A percentile compares a stretch with the other conserved stretches of the same genome.
phyloP scores from a whole-genome alignment of 2,113 vertebrate species.

The Ahaetulla prasina region DNA sequence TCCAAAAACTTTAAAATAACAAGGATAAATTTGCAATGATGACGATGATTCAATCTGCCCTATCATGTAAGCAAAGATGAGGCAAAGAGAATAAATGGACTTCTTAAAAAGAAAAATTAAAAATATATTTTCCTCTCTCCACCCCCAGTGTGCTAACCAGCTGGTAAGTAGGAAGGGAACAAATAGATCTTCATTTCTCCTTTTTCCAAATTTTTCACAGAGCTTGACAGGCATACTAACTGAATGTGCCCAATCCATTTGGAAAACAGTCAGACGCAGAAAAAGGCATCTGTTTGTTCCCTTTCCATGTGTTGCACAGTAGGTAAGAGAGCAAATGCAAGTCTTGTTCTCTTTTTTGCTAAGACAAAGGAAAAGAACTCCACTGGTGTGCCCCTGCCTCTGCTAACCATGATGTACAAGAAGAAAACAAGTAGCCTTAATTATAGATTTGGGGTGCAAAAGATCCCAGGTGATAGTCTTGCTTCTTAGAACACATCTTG shows the following conservation, averaged over 20 bases:
- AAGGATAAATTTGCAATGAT: background rate
- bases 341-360: background rate
- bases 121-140: background rate
- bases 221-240: background rate
- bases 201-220: background rate
- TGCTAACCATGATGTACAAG: background rate
- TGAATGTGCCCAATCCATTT: background rate
- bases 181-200: background rate
- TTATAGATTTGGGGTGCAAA: background rate
- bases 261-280: background rate
- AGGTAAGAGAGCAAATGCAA: background rate
- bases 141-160: background rate
- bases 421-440: background rate
- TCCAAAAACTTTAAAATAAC: background rate
- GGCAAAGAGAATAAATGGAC: background rate
- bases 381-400: background rate
- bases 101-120: background rate
- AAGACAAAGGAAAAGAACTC: background rate
- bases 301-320: background rate
- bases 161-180: background rate
- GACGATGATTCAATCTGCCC: background rate
- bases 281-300: background rate
- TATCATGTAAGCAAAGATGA: background rate
- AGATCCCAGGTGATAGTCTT: background rate
- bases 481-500: background rate